Conservation (phyloP, 2,113 vertebrate species). For the Marmota monax region DNA sequence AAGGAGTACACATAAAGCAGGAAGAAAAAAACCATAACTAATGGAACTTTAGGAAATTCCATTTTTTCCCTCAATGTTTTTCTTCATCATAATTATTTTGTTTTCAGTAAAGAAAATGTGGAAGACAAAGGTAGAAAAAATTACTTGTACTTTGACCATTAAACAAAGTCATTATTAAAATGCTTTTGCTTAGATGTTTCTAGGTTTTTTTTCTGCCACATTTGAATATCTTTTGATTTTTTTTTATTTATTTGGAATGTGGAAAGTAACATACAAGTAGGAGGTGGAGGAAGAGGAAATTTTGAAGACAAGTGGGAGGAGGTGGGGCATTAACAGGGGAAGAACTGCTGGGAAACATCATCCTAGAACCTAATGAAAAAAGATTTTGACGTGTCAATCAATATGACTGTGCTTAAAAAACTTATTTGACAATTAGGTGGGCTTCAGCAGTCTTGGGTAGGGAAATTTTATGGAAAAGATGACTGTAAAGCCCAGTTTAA, state of each 20-base stretch:
- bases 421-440: background rate
- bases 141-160: background rate
- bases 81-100: background rate
- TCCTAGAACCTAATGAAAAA: background rate
- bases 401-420: background rate
- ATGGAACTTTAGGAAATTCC: background rate
- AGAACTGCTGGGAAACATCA: background rate
- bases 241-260: background rate
- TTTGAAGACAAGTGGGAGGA: background rate
- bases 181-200: background rate
- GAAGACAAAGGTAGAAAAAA: constrained; percentile 24
- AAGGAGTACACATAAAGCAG: background rate
- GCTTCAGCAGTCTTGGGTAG: background rate
- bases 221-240: background rate
- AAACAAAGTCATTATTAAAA: background rate
- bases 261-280: background rate
- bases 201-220: background rate
- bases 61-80: background rate
- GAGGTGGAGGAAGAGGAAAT: background rate
- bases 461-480: background rate
- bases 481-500: background rate
- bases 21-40: background rate
- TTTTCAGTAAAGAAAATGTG: constrained; percentile 1
- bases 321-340: background rate
- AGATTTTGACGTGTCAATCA: background rate